Base-by-base conservation (phyloP, 2,113 vertebrate species). In the Lagopus leucura region DNA sequence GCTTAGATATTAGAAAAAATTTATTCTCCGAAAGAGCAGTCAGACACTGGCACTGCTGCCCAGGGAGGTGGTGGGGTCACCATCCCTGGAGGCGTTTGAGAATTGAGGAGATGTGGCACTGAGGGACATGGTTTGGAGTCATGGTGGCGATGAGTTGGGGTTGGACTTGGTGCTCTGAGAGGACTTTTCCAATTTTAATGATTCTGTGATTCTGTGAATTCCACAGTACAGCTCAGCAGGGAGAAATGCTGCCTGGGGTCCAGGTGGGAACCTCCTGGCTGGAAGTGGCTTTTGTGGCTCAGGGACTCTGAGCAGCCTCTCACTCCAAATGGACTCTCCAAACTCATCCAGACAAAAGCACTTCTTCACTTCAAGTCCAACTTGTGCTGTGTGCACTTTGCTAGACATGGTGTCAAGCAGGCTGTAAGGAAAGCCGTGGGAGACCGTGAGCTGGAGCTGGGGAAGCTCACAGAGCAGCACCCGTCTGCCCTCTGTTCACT, bases 201-300 rank as follows among this genome's bases (percentile, higher is more conserved):
- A 24, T 24, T 48, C 47, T 12, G 11, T 48, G 47, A 48, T 48
- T 48, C 47, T 48, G 20, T 48, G 32, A 43, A 21, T 65, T 12
- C 30, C 16, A 24, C 11, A 30, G 52, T 57, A 10, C 4, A 32
- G 42, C 12, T 75, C 61, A 19, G 60, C 30, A 64, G 48, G 4
- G 3, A 21, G 63, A 57, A 83, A 8, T 40, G 2, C 12, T 5
- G 63, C 38, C 21, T 11, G 11, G 20, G 22, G 43, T 74, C 55
- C 34, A 4, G 30, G 14, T 20, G n/a, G 86, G 66, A 65, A 43
- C 3, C 22, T 50, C 57, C 20, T 4, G 43, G n/a, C 67, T 66
- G 50, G 67, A 12, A 60, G 43, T 1, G 24, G 14, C 57, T 30
- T 54, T 1, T 0, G 1, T 19, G 64, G 47, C 64, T 8, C 20